Evolutionary conservation across 2,888 invertebrate species (phyloP), one percentile per base, ranked within the genome.

Genomic region (Phortica magna): DNA sequence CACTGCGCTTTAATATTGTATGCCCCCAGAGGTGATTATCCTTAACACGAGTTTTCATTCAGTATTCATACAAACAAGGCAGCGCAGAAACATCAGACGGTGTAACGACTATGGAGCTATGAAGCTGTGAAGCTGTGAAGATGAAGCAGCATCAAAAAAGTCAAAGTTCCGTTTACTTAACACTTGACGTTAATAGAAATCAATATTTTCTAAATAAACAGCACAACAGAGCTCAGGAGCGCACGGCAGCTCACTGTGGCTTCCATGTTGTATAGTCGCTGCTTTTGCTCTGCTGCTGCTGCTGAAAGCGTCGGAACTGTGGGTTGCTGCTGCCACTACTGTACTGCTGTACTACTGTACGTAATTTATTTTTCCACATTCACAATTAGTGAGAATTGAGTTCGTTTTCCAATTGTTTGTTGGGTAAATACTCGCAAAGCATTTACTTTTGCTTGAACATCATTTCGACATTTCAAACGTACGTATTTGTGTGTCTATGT

Each of bases 321-420:
- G 74, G 17, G 73, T 55, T 61, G 75, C 65, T 77, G 68, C 7
- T 68, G 76, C 80, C 22, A 9, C 22, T 65, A 14, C 78, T 61
- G 75, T n/a, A n/a, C n/a, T n/a, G n/a, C n/a, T n/a, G n/a, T n/a
- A n/a, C 14, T 77, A 73, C 81, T 80, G 59, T 65, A 81, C 77
- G 85, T 81, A 84, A 86, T 86, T 86, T 85, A 85, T 85, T 86
- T 85, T 85, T 85, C 84, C 85, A 85, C 83, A 85, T 85, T 85
- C 82, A 84, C 85, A 85, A 86, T 85, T 85, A 85, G 86, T 85
- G 80, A 22, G 70, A 71, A 71, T 48, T 75, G 73, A 84, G 85
- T 85, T 86, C 83, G 83, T 83, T 86, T 85, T 83, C 82, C 86
- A 80, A 84, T 86, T 85, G 85, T 85, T 85, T 86, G 86, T 77